Conservation (phyloP, 2,113 vertebrate genomes). For the Machaerirhynchus nigripectus region DNA sequence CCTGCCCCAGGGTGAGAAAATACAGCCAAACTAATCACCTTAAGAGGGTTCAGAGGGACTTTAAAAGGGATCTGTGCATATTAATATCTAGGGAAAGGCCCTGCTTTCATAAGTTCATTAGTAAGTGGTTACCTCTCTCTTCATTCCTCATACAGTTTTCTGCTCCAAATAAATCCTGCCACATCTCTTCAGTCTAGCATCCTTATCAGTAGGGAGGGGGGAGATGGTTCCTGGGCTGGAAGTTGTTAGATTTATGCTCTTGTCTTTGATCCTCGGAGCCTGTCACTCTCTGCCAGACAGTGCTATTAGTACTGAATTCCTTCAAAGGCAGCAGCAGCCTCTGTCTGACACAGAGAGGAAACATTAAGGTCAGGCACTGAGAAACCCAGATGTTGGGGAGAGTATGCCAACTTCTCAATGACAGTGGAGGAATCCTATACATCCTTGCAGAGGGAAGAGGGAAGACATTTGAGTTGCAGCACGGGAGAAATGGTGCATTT, state of each 20-base stretch:
- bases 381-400: not conserved
- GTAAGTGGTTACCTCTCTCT: not conserved
- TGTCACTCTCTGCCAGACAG: not conserved
- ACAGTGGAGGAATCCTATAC: not conserved
- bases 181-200: not conserved
- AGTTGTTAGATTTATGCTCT: constrained; percentile 10
- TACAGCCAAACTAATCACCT: not conserved
- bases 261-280: constrained; percentile 3
- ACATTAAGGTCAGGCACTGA: not conserved
- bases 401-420: not conserved
- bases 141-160: not conserved
- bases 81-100: not conserved
- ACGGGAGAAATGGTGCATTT: not conserved
- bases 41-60: not conserved
- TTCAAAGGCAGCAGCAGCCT: not conserved
- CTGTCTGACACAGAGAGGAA: not conserved
- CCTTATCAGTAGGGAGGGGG: not conserved
- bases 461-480: not conserved
- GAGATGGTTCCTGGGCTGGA: not conserved
- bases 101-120: not conserved
- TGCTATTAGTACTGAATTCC: not conserved
- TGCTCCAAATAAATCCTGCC: not conserved
- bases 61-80: not conserved
- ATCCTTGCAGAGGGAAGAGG: not conserved
- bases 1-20: not conserved